phyloP scores from a whole-genome alignment of 1,140 invertebrate genomes.

The Zaprionus davidi region DNA sequence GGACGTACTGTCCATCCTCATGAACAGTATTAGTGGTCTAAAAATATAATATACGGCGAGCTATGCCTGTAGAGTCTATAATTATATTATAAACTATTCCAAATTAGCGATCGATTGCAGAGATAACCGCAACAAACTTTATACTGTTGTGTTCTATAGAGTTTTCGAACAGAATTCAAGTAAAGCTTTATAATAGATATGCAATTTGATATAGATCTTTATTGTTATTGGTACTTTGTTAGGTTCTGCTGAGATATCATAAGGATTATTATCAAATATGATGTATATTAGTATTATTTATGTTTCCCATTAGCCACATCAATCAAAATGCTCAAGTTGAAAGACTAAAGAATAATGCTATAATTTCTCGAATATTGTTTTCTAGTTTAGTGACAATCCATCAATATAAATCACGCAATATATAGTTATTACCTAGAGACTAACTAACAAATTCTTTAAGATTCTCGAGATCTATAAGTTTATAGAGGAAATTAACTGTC shows the following conservation, averaged over 20 bases:
- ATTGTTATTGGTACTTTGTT: background rate
- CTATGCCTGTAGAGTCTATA: background rate
- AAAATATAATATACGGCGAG: constrained; percentile 53
- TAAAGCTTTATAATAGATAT: background rate
- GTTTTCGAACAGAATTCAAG: background rate
- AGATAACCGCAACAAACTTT: background rate
- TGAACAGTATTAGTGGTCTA: constrained; percentile 68
- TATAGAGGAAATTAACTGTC: too few relatives aligned
- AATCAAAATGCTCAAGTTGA: too few relatives aligned
- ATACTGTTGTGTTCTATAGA: background rate
- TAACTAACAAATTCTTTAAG: too few relatives aligned
- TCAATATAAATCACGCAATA: too few relatives aligned
- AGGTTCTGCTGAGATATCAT: background rate
- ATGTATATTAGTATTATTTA: background rate
- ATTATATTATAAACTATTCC: background rate
- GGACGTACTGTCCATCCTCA: background rate
- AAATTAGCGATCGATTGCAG: background rate
- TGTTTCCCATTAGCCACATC: too few relatives aligned
- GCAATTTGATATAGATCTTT: background rate
- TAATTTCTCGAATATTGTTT: too few relatives aligned
- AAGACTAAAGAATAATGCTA: too few relatives aligned
- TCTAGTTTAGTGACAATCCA: too few relatives aligned
- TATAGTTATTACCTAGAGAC: too few relatives aligned
- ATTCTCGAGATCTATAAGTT: too few relatives aligned
- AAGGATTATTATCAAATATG: background rate